phyloP scores from a whole-genome alignment of 1,140 invertebrate genomes.

The Battus philenor region DNA sequence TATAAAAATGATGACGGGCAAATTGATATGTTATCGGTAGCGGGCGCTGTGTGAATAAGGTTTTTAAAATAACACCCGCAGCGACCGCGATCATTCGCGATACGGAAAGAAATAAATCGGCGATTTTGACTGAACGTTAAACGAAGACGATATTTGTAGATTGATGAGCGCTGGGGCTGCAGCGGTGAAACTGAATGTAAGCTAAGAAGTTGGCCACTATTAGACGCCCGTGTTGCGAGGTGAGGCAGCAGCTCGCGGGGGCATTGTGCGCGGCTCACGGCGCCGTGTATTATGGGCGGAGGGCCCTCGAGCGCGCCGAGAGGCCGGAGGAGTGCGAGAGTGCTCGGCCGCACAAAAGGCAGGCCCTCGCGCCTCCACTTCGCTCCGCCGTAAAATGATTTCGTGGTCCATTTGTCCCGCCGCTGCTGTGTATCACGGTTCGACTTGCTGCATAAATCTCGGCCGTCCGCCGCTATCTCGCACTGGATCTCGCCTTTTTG shows the following conservation, averaged over 20 bases:
- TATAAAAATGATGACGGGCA: too few species aligned
- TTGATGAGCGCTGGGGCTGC: too few species aligned
- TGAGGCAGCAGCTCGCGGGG: too few species aligned
- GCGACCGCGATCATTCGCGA: too few species aligned
- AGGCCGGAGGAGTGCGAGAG: conserved; percentile 2
- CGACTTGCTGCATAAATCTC: conserved; percentile 1
- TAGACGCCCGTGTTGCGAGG: too few species aligned
- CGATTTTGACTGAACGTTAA: too few species aligned
- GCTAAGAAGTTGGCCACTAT: neutral
- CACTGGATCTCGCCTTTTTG: neutral
- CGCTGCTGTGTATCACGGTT: conserved; percentile 2
- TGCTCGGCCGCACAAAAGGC: conserved; percentile 2
- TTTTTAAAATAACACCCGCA: too few species aligned
- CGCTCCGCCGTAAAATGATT: neutral
- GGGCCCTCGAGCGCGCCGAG: neutral
- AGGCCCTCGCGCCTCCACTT: conserved; percentile 1
- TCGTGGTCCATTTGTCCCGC: conserved; percentile 4
- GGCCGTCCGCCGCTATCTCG: neutral
- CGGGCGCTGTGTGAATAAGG: too few species aligned
- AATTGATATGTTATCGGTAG: too few species aligned
- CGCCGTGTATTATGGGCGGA: neutral
- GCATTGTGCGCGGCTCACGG: neutral
- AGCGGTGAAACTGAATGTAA: too few species aligned
- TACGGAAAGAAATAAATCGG: too few species aligned
- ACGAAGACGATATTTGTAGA: too few species aligned